Evolutionary conservation across 2,797 vertebrate genomes (phyloP), one percentile per base, ranked within the genome.

Genomic region (Mormyrops boulengeri): DNA sequence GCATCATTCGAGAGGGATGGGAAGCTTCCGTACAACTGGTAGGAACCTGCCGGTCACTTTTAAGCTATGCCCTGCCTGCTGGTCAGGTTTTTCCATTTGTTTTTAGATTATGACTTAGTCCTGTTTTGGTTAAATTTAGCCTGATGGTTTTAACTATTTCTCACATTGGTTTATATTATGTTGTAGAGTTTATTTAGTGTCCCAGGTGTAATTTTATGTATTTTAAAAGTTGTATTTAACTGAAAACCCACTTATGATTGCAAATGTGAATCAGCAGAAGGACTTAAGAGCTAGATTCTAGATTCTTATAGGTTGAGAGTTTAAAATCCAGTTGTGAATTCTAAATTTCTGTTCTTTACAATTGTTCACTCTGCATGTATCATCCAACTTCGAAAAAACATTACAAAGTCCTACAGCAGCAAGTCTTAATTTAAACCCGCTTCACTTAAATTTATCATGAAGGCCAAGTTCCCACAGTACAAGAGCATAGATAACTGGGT

Each of bases 11-110:
- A 99, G 90, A 94, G 98, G 89, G 98, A 99, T 52, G 97, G 98
- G 22, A 99, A 99, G 82, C 97, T 99, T 53, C 98, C 98, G 0
- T 99, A 99, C 91, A 99, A 98, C 89, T 99, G 98, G 98, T 99
- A 96, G 92, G 97, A 90, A 0, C 85, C 80, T 34, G 30, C 30
- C 7, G 50, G 57, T 84, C 0, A 41, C 62, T 87, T 87, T 47
- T 55, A 52, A 2, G 2, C 30, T 87, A 11, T 9, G n/a, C 1
- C 41, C 44, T 26, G 22, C 47, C 41, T 85, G 4, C 49, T 44
- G n/a, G 22, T 52, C 11, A 5, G 44, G n/a, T 85, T 30, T 26
- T 5, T 26, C n/a, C n/a, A 52, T 52, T 85, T 22, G 47, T 49
- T 49, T 49, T 49, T 49, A 84, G 6, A 49, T 47, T 19, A 49